Evolutionary conservation across 64 coral and sea anemone species (phyloP).

Genomic region (Pocillopora verrucosa): DNA sequence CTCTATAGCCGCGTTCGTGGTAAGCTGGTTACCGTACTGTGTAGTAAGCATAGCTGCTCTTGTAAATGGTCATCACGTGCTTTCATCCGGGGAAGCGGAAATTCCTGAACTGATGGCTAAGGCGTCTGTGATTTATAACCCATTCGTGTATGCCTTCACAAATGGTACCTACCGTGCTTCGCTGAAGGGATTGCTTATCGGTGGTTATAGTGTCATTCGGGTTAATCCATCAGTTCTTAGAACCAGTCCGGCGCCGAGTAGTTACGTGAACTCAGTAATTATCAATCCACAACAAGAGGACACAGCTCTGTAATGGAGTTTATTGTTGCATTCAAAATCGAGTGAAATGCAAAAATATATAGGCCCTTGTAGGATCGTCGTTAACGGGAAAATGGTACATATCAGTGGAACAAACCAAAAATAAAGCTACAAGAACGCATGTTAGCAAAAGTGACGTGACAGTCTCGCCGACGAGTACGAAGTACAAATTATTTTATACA

Average conservation of each 20-base stretch:
- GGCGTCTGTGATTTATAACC: slow-evolving; percentile 62
- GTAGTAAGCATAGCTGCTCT: slow-evolving; percentile 42
- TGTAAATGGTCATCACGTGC: slow-evolving; percentile 28
- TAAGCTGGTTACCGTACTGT: slow-evolving; percentile 60
- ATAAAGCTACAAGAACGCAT: too few species aligned
- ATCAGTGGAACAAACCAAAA: too few species aligned
- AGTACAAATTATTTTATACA: too few species aligned
- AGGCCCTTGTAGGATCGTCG: too few species aligned
- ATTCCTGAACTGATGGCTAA: slow-evolving; percentile 69
- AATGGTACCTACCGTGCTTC: slow-evolving; percentile 34
- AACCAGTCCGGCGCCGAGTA: background rate
- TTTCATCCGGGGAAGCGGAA: slow-evolving; percentile 51
- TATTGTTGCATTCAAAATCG: too few species aligned
- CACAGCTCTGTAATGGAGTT: background rate
- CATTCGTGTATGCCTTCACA: slow-evolving; percentile 49
- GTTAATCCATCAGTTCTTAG: background rate
- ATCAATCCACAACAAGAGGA: background rate
- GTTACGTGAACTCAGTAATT: background rate
- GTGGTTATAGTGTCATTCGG: background rate
- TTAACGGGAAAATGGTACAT: too few species aligned
- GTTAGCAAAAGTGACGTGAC: too few species aligned
- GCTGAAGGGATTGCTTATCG: slow-evolving; percentile 1
- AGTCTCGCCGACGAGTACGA: too few species aligned
- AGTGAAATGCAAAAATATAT: too few species aligned
- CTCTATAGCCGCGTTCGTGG: slow-evolving; percentile 31